Conservation (phyloP, 2,888 invertebrate species). For the Lapara coniferarum region DNA sequence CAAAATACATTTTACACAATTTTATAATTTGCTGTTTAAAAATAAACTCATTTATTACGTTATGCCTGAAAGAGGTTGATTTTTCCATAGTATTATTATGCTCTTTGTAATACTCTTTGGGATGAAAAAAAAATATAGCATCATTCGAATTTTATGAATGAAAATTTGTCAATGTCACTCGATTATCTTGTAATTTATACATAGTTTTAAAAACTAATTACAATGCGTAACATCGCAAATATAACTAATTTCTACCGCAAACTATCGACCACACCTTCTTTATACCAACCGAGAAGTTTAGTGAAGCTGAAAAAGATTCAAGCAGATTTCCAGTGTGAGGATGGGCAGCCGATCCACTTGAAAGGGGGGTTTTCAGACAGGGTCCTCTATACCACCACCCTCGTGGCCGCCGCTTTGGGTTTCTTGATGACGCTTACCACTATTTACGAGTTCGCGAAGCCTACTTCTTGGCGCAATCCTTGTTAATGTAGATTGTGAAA, state of each 20-base stretch:
- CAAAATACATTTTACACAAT: no score
- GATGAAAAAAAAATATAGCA: no score
- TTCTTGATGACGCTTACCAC: constrained; percentile 31
- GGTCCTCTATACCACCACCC: constrained; percentile 44
- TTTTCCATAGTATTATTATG: no score
- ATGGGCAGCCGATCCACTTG: constrained; percentile 49
- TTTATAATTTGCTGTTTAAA: no score
- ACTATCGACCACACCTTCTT: constrained; percentile 34
- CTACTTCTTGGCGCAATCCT: constrained; percentile 46
- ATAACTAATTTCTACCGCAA: constrained; percentile 24
- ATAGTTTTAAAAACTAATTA: background rate
- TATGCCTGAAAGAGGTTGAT: no score
- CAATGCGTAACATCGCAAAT: constrained; percentile 8
- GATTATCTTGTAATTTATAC: no score
- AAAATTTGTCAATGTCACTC: background rate
- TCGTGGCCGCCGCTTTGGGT: constrained; percentile 37
- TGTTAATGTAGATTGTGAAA: constrained; percentile 29
- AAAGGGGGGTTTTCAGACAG: constrained; percentile 50
- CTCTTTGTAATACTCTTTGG: no score
- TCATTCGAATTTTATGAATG: no score
- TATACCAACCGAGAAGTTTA: constrained; percentile 31
- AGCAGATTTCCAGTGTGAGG: constrained; percentile 51
- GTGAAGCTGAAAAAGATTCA: constrained; percentile 47
- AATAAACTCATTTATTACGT: no score
- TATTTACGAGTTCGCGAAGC: constrained; percentile 53